phyloP scores from a whole-genome alignment of 92 coral and sea anemone species.

The Umimayanthus kanabou region DNA sequence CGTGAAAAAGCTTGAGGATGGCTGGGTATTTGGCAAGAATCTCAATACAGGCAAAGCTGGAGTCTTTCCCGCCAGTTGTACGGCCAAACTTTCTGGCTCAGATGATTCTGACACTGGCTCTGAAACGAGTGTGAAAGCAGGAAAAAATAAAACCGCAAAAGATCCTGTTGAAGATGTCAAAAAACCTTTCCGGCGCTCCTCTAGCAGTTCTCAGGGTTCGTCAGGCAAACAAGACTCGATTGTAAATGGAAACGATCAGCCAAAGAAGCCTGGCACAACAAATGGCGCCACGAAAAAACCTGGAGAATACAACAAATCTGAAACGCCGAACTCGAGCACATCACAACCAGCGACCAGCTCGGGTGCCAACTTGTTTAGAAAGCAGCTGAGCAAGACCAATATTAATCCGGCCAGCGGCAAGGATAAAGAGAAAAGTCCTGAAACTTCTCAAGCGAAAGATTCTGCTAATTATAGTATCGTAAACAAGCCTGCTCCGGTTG shows the following conservation, averaged over 20 bases:
- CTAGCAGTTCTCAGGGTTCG: conserved; percentile 37
- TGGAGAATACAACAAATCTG: conserved; percentile 12
- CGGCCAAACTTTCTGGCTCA: conserved; percentile 73
- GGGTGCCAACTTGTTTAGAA: conserved; percentile 41
- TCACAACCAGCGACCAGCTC: conserved; percentile 10
- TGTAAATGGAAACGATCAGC: conserved; percentile 28
- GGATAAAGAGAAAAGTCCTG: conserved; percentile 49
- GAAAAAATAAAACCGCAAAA: conserved; percentile 32
- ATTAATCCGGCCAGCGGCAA: conserved; percentile 47
- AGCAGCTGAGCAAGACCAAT: conserved; percentile 45
- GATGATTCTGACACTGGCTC: conserved; percentile 49
- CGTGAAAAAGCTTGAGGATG: conserved; percentile 80
- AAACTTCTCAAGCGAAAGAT: conserved; percentile 49
- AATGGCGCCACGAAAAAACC: conserved; percentile 23
- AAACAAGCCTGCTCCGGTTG: conserved; percentile 16
- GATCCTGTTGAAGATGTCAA: conserved; percentile 30
- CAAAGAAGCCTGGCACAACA: conserved; percentile 35
- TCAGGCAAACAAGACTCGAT: conserved; percentile 33
- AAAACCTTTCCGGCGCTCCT: conserved; percentile 24
- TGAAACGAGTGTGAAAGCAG: conserved; percentile 10
- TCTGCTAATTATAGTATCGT: conserved; percentile 18
- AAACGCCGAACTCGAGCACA: conserved; percentile 10
- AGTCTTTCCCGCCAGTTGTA: conserved; percentile 83
- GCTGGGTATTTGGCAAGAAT: conserved; percentile 88
- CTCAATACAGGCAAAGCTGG: conserved; percentile 84